Evolutionary conservation across 2,888 invertebrate genomes (phyloP).

Genomic region (Himalopsyche japonica): DNA sequence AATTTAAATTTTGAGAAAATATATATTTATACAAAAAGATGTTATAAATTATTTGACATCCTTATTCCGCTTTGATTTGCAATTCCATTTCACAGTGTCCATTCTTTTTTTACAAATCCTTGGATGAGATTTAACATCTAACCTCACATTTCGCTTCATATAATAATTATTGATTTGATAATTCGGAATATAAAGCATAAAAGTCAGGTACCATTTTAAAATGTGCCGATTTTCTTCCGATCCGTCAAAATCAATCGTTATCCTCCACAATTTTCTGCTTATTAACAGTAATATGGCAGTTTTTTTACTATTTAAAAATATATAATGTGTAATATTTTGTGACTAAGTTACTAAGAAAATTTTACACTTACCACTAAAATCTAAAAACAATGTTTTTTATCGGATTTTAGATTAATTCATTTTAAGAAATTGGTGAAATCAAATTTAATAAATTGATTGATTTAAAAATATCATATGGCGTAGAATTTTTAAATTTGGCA

Average conservation of each 20-base stretch:
- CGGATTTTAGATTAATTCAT: neutral
- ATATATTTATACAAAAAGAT: neutral
- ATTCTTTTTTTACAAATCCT: conserved; percentile 17
- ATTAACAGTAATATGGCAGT: conserved; percentile 41
- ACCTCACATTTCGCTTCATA: conserved; percentile 17
- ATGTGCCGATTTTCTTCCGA: conserved; percentile 36
- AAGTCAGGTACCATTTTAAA: conserved; percentile 39
- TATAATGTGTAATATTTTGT: conserved; percentile 30
- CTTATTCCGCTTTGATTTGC: conserved; percentile 14
- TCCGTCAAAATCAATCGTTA: conserved; percentile 31
- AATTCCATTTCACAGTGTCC: neutral
- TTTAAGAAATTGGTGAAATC: too few species aligned
- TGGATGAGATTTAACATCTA: conserved; percentile 12
- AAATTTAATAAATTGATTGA: too few species aligned
- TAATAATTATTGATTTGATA: conserved; percentile 16
- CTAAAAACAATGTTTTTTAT: neutral
- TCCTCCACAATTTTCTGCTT: conserved; percentile 30
- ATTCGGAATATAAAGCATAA: conserved; percentile 31
- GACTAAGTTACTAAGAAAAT: conserved; percentile 6
- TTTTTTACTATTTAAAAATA: conserved; percentile 36
- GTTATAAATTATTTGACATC: neutral
- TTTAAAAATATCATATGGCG: too few species aligned
- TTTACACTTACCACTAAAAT: neutral
- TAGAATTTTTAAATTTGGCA: neutral
- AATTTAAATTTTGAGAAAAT: too few species aligned